phyloP scores from a whole-genome alignment of 2,113 vertebrate species.

The Calidris pugnax region DNA sequence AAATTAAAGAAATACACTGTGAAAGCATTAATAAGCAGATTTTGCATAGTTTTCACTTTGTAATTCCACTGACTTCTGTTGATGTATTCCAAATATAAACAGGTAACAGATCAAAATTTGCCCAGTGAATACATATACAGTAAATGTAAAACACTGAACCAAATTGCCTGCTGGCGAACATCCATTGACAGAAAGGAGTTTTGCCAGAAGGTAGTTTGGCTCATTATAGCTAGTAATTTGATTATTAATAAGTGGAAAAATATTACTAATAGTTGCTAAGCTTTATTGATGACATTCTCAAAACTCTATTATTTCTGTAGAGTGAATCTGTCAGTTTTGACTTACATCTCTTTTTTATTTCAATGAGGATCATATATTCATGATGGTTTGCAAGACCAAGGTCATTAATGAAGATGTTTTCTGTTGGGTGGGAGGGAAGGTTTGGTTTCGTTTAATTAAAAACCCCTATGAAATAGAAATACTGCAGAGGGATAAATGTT shows the following conservation, averaged over 20 bases:
- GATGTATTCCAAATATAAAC: conserved; percentile 36
- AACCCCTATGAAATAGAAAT: conserved; percentile 40
- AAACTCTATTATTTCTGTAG: not conserved
- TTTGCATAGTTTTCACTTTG: not conserved
- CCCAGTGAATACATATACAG: conserved; percentile 3
- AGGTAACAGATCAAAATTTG: conserved; percentile 62
- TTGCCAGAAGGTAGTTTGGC: conserved; percentile 65
- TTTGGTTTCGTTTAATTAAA: conserved; percentile 49
- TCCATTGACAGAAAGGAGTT: conserved; percentile 49
- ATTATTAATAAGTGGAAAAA: conserved; percentile 62
- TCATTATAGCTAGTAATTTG: conserved; percentile 61
- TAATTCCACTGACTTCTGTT: conserved; percentile 25
- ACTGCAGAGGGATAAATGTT: conserved; percentile 56
- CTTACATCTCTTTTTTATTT: not conserved
- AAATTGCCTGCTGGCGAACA: conserved; percentile 32
- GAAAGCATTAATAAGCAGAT: conserved; percentile 33
- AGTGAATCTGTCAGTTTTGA: not conserved
- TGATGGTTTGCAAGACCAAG: not conserved
- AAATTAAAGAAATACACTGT: not conserved
- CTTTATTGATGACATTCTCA: conserved; percentile 42
- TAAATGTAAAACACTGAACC: conserved; percentile 39
- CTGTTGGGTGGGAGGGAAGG: conserved; percentile 6
- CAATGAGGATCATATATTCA: not conserved
- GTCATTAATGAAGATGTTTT: conserved; percentile 41
- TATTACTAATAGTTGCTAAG: conserved; percentile 45